Base-by-base conservation (phyloP, 2,797 vertebrate species). In the Gambelia wislizenii region DNA sequence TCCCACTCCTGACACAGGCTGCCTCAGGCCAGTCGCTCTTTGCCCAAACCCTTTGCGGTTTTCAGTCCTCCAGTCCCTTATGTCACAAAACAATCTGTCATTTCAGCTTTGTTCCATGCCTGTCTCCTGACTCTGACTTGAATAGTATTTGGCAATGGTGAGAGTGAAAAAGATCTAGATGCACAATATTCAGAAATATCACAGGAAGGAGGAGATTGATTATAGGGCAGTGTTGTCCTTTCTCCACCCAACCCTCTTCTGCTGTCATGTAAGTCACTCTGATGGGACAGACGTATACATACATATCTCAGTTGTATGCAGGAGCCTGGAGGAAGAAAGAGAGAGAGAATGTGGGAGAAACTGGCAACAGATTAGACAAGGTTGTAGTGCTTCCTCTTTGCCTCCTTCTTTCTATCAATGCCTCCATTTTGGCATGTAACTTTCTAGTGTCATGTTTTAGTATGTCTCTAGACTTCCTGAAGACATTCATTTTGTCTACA, bases 21-120 rank as follows among this genome's bases (percentile, higher is more conserved):
- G 94, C 96, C 90, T 84, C 54, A 42, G 94, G 96, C 93, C 86
- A 88, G 81, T 87, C 84, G 92, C 89, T 93, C 79, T 94, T 93
- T 91, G 86, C 83, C 91, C 61, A 76, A 89, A 42, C 16, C 91
- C 14, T 7, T 87, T 74, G 91, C 52, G 2, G 54, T 89, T 92
- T 91, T 85, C 82, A 89, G 87, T 87, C 56, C 77, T 86, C 22
- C 0, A 0, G 84, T 91, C 90, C 94, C 87, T 89, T 88, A 76
- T 92, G 89, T 79, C 89, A 82, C 9, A 36, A 90, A 93, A 90
- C 91, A 94, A 93, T 95, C 94, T 96, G 94, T 96, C 93, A 92
- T 94, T 91, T 93, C 89, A 89, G 86, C 90, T 90, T 88, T 92
- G 91, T 94, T 89, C 92, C 36, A 42, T 78, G 83, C 92, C 84